Percentiles rank a stretch among this genome's conserved stretches.
Conservation (phyloP, 30 jellyfish, hydroid and myxozoan genomes). For the Turritopsis rubra region DNA sequence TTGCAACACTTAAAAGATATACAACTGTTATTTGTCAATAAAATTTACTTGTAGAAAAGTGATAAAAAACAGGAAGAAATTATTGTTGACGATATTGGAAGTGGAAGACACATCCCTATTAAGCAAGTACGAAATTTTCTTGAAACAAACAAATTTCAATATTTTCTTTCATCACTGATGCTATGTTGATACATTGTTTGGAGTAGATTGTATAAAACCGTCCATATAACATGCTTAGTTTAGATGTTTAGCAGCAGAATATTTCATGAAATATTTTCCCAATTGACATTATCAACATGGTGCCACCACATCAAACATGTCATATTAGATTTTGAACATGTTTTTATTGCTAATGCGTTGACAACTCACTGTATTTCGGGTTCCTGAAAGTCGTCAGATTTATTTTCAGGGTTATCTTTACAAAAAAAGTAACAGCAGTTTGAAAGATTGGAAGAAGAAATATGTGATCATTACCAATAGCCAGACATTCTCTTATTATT, state of each 20-base stretch:
- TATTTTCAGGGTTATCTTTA: conserved; percentile 77
- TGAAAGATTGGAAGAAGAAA: conserved; percentile 94
- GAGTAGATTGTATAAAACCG: neutral
- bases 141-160: neutral
- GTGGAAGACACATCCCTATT: conserved; percentile 91
- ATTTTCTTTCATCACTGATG: neutral
- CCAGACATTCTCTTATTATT: conserved; percentile 67
- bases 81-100: conserved; percentile 87
- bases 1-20: too few relatives aligned
- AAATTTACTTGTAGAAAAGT: conserved; percentile 43
- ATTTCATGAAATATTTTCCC: neutral
- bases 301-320: too few relatives aligned
- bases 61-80: conserved; percentile 63
- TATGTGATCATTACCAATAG: conserved; percentile 78
- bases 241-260: neutral
- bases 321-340: too few relatives aligned
- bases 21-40: neutral
- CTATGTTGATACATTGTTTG: neutral
- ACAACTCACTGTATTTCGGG: too few relatives aligned
- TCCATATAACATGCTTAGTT: neutral
- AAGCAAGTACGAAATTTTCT: conserved; percentile 61
- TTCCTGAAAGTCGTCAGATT: too few relatives aligned
- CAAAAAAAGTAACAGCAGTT: conserved; percentile 64
- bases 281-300: too few relatives aligned
- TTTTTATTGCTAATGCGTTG: too few relatives aligned